phyloP scores from a whole-genome alignment of 2,113 vertebrate genomes.

The Calyptomena viridis region DNA sequence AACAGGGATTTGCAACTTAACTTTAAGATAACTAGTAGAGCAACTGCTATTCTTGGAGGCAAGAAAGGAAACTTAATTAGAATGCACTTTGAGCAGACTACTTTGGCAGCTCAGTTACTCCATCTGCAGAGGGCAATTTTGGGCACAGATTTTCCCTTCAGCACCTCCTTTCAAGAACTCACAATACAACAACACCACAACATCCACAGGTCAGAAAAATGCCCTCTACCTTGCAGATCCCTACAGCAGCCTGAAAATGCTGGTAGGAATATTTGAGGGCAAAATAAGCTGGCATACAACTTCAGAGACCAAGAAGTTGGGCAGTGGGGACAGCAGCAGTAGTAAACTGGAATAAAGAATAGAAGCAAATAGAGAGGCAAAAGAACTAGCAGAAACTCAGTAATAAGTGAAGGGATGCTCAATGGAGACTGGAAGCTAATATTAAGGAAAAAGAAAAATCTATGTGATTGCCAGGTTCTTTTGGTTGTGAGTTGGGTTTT shows the following conservation, averaged over 20 bases:
- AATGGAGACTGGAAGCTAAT: neutral
- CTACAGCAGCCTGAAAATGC: neutral
- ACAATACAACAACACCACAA: neutral
- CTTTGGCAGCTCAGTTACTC: neutral
- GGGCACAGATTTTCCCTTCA: neutral
- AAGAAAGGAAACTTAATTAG: neutral
- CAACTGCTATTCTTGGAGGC: neutral
- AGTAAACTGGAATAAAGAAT: neutral
- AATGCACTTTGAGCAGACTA: neutral
- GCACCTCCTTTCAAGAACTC: neutral
- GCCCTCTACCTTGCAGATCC: neutral
- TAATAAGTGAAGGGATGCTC: neutral
- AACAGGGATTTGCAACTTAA: neutral
- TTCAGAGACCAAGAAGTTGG: neutral
- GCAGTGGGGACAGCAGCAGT: neutral
- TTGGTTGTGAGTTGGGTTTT: neutral
- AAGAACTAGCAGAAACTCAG: neutral
- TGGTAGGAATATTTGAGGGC: neutral
- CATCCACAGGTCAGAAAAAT: neutral
- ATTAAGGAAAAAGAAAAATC: neutral
- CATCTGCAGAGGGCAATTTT: neutral
- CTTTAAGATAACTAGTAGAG: neutral
- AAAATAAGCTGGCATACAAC: neutral
- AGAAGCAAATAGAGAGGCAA: neutral
- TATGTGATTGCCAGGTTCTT: neutral